These are phyloP conservation scores for Conus ventricosus DNA, from an alignment of 1,140 invertebrate genomes.

Conservation along the genomic window DNA sequence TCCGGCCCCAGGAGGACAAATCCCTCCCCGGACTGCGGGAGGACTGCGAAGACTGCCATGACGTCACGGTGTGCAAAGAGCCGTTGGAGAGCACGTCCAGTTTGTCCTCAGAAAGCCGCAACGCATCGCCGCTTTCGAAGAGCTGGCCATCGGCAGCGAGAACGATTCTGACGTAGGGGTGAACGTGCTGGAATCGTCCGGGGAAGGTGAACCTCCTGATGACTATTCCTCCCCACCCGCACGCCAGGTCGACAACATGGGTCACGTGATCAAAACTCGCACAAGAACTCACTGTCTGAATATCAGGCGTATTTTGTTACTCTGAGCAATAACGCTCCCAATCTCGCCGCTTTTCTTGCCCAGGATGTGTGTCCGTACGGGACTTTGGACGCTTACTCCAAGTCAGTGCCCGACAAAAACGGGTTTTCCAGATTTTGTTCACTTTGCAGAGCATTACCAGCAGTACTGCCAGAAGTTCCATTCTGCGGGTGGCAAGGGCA, in stretches of 20 bases:
- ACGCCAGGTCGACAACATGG: not conserved
- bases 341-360: not conserved
- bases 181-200: conserved; percentile 2
- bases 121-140: not conserved
- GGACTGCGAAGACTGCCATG: not conserved
- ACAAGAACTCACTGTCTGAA: not conserved
- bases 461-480: not conserved
- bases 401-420: not conserved
- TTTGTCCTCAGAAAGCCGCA: not conserved
- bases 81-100: not conserved
- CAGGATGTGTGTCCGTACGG: not conserved
- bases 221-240: not conserved
- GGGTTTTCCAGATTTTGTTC: not conserved
- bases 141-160: not conserved
- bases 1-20: not conserved
- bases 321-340: not conserved
- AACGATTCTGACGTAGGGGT: not conserved
- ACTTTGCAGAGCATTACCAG: conserved; percentile 1
- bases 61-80: not conserved
- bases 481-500: not conserved
- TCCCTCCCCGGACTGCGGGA: not conserved
- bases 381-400: not conserved
- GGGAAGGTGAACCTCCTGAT: not conserved
- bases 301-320: conserved; percentile 9
- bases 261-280: not conserved